Base-by-base conservation (phyloP, 2,888 invertebrate genomes). In the Aricia artaxerxes region DNA sequence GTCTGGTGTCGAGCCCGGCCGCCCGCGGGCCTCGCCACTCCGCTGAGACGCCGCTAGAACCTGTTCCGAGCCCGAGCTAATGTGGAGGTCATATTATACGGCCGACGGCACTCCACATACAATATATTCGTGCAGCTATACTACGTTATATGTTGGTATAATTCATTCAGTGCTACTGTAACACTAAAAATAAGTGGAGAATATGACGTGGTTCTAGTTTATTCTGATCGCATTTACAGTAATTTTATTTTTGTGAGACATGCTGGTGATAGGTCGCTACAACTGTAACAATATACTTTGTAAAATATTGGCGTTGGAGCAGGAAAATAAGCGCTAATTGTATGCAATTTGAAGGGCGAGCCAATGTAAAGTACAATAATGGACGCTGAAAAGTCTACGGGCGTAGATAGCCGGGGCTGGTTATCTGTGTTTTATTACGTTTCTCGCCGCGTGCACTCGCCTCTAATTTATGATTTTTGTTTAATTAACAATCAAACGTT, bases 401-500 rank as follows among this genome's bases (percentile, higher is more conserved):
- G 11, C 4, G 64, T 31, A 64, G 64, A 64, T 64, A 11, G 31
- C 24, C 11, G 64, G 6, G 64, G 24, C 31, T 31, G 7, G 31
- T 64, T 64, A 64, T 64, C 64, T 64, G 64, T 64, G 64, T 24
- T 64, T 31, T 64, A 64, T 64, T 31, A 64, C 24, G 24, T n/a
- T 24, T 75, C 75, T 53, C 53, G 31, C 75, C 44, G 75, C 73
- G 44, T 49, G 31, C 73, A 11, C 49, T 73, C 7, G 49, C 73
- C 24, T 53, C 75, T 53, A 75, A 53, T 75, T 31, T 31, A 49
- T 53, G 44, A 53, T 75, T 49, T 75, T 75, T 75, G 75, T 75
- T 75, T 75, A 75, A 75, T 75, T 75, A 75, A 75, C 75, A 75
- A 75, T 75, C 75, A 31, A 44, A 31, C 24, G 44, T 35, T 49